These are phyloP conservation scores for Epicauta chinensis DNA, from an alignment of 1,140 invertebrate genomes.

Conservation along the genomic window DNA sequence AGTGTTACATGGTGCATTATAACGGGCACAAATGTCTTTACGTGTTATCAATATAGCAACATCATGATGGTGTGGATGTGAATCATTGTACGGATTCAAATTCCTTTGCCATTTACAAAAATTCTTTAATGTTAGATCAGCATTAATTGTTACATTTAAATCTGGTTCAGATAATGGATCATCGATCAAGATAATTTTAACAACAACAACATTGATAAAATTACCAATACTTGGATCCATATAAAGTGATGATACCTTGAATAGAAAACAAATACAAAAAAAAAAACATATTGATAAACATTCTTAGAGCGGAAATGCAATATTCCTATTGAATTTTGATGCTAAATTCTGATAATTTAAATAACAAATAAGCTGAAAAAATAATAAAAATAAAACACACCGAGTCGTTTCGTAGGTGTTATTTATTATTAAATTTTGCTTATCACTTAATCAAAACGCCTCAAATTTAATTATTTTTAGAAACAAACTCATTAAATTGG, in stretches of 20 bases:
- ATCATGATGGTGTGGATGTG: slow-evolving; percentile 86
- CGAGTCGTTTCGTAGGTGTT: no score
- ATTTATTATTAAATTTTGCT: no score
- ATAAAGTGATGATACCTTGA: slow-evolving; percentile 72
- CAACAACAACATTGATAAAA: slow-evolving; percentile 81
- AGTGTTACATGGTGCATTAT: slow-evolving; percentile 72
- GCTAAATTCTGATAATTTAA: no score
- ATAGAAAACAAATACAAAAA: no score
- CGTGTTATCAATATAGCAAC: slow-evolving; percentile 87
- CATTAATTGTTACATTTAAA: slow-evolving; percentile 71
- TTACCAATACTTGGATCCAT: slow-evolving; percentile 85
- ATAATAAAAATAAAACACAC: no score
- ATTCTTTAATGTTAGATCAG: slow-evolving; percentile 71
- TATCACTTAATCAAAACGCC: no score
- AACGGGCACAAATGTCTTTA: slow-evolving; percentile 76
- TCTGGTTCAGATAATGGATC: slow-evolving; percentile 59
- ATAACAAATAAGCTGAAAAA: no score
- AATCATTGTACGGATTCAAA: slow-evolving; percentile 69
- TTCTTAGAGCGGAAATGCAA: no score
- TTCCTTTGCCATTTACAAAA: slow-evolving; percentile 85
- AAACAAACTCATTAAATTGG: no score
- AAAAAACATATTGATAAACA: no score
- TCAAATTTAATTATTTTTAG: no score
- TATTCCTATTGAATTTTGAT: no score
- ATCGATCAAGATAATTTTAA: slow-evolving; percentile 73